Conservation (phyloP, 2,888 invertebrate genomes). For the Smittia sp. region DNA sequence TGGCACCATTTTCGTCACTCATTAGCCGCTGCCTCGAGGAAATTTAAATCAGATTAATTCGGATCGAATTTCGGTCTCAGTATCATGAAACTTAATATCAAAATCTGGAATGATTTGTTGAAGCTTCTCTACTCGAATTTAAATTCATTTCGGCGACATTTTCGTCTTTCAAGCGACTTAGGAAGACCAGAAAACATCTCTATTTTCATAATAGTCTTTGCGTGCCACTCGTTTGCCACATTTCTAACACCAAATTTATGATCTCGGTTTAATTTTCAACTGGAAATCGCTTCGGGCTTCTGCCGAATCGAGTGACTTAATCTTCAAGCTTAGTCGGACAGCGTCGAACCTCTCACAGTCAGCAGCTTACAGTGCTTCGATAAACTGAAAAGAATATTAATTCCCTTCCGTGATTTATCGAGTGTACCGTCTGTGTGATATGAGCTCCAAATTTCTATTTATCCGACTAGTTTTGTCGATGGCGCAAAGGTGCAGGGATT, state of each 20-base stretch:
- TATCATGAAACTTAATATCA: slow-evolving; percentile 26
- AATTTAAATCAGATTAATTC: slow-evolving; percentile 33
- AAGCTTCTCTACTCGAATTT: slow-evolving; percentile 7
- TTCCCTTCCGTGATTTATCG: not conserved
- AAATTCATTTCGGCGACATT: slow-evolving; percentile 19
- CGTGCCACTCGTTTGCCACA: slow-evolving; percentile 15
- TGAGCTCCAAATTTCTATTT: not conserved
- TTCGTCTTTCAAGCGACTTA: not conserved
- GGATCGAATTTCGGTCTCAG: not conserved
- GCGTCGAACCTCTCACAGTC: not conserved
- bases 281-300: not conserved
- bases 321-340: not conserved
- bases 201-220: slow-evolving; percentile 30
- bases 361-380: not conserved
- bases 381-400: not conserved
- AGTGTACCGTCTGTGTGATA: not conserved
- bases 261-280: slow-evolving; percentile 25
- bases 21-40: not conserved
- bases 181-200: slow-evolving; percentile 23
- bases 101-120: slow-evolving; percentile 35
- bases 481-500: slow-evolving; percentile 16
- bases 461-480: not conserved
- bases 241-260: slow-evolving; percentile 31
- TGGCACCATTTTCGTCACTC: not conserved
- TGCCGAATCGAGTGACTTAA: not conserved